Evolutionary conservation across 2,797 vertebrate species (phyloP), one percentile per base, ranked within the genome.

Genomic region (Eidolon dupreanum): DNA sequence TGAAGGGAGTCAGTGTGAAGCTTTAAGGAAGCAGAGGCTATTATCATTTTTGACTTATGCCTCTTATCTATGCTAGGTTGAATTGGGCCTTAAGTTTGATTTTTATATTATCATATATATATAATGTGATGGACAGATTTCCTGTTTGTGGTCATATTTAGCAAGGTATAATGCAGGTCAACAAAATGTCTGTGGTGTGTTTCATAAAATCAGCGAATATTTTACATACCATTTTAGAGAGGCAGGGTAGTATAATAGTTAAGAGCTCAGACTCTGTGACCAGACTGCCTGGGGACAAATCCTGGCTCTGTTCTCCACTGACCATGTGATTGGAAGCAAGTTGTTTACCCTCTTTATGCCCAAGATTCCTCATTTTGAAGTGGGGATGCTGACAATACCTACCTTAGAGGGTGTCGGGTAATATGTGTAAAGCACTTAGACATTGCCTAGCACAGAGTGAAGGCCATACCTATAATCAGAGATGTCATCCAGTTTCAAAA

Each of bases 1-100:
- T 71, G 57, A 20, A 84, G 57, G n/a, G 22, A 55, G 81, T 89
- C 24, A 12, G 24, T 68, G 19, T 41, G 46, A 78, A 83, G 31
- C 13, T 63, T 75, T 70, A 90, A 86, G 89, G 57, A 94, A 91
- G 11, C 74, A 66, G 75, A 93, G 38, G 78, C 12, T 63, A 36
- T 46, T 57, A 26, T 68, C 10, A 31, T 77, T 93, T 53, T 57
- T 46, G 70, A 86, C 41, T 71, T 68, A n/a, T 28, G 24, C 7
- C 46, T 65, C 82, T 66, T 92, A 91, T 93, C 20, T 55, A 6
- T 87, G 70, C 16, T 46, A 75, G 22, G 53, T 41, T 36, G 12
- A 90, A 61, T n/a, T 81, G 73, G 16, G 57, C 31, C 49, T 93
- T 86, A 65, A 83, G 33, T 63, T 92, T 78, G 31, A 65, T 65